These are phyloP conservation scores for Ylistrum balloti DNA, from an alignment of 1,140 invertebrate species.

Conservation along the genomic window DNA sequence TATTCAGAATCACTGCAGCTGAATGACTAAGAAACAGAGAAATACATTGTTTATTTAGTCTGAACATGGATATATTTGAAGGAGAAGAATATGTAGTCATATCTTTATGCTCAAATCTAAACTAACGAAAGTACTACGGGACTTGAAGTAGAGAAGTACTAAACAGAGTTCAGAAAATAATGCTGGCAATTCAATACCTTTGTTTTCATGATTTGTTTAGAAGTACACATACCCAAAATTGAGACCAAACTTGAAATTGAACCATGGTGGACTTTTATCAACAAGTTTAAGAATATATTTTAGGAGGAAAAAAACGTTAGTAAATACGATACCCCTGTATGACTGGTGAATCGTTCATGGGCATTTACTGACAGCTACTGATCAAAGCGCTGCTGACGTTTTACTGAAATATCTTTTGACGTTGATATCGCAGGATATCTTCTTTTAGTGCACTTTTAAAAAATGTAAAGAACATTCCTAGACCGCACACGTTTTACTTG, in stretches of 20 bases:
- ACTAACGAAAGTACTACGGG: too few species aligned
- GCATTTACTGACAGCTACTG: not conserved
- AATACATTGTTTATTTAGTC: too few species aligned
- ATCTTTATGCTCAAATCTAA: too few species aligned
- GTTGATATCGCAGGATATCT: not conserved
- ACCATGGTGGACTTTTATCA: not conserved
- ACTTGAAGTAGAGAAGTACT: too few species aligned
- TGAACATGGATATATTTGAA: too few species aligned
- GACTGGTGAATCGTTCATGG: not conserved
- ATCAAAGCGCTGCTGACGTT: not conserved
- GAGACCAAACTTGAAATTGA: not conserved
- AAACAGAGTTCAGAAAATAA: too few species aligned
- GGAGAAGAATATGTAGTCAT: too few species aligned
- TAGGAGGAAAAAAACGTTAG: not conserved
- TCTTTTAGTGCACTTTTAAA: not conserved
- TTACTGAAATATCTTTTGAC: slow-evolving; percentile 4
- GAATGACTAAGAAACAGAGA: too few species aligned
- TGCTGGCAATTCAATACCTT: too few species aligned
- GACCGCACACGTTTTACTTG: not conserved
- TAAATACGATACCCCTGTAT: not conserved
- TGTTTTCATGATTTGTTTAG: not conserved
- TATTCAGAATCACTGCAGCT: too few species aligned
- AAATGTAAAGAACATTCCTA: not conserved
- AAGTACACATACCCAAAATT: not conserved
- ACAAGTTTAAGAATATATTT: not conserved